Base-by-base conservation (phyloP, 1,140 invertebrate genomes). In the Adelges cooleyi region DNA sequence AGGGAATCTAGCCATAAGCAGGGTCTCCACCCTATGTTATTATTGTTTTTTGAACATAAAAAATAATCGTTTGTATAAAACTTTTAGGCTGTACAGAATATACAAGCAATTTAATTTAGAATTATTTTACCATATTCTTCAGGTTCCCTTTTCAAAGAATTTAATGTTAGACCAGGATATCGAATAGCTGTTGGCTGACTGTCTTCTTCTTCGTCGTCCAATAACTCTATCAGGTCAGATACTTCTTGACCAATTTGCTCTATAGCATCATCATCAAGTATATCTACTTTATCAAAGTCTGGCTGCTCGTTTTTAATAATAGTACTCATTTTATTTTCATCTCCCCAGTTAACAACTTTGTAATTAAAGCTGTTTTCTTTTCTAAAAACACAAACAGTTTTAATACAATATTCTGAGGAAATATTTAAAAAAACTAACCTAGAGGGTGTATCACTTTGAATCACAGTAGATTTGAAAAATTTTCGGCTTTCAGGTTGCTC, bases 231-330 rank as follows among this genome's bases (percentile, higher is more conserved):
- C 29, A 62, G 29, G 10, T 62, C 56, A 22, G 42, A 27, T 4
- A 62, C 42, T 48, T 62, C 56, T 48, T 62, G n/a, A 29, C 42
- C 56, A 62, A 62, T 62, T 48, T 62, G 9, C 46, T 62, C 42
- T 1, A 48, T 48, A 18, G 17, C 25, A 62, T 46, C 11, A 46
- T 62, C 54, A 33, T 62, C 17, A 13, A 62, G 25, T 62, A 62
- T 22, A 29, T 62, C 56, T 48, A 25, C 29, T 3, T 29, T 48
- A 22, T 62, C 20, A n/a, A 62, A 62, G 20, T 62, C 56, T 15
- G 11, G n/a, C 18, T 13, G 2, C 15, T 62, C 56, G n/a, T 29
- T 17, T 20, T 53, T 36, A 38, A 53, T 10, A 1, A 18, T 13
- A 33, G 56, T 48, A 22, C 56, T 33, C 56, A 62, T 62, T 8